These are phyloP conservation scores for Ophion ellenae DNA, from an alignment of 2,888 invertebrate genomes.

Conservation along the genomic window DNA sequence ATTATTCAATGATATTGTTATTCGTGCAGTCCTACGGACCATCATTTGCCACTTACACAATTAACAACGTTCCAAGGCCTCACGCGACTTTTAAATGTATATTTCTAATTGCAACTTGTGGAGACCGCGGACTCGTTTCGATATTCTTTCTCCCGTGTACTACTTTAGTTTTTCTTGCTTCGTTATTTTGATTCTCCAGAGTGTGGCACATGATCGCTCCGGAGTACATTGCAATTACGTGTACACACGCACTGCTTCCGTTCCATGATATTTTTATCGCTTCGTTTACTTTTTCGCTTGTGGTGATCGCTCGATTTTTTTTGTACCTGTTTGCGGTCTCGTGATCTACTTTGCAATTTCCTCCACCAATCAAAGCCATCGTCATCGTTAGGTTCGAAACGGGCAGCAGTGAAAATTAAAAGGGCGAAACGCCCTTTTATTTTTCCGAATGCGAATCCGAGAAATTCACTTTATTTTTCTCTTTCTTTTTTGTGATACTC, in stretches of 20 bases:
- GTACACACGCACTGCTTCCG: conserved; percentile 7
- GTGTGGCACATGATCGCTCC: not conserved
- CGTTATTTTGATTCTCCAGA: conserved; percentile 4
- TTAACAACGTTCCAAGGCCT: conserved; percentile 44
- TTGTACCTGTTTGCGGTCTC: not conserved
- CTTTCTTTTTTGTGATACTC: no score
- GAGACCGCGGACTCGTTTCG: not conserved
- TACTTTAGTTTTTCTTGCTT: conserved; percentile 21
- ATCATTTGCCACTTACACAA: conserved; percentile 26
- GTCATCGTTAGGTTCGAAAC: not conserved
- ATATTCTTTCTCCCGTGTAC: conserved; percentile 1
- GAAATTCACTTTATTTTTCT: no score
- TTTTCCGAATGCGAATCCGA: no score
- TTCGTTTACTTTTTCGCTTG: not conserved
- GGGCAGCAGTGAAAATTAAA: not conserved
- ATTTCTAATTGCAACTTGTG: conserved; percentile 9
- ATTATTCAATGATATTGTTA: conserved; percentile 18
- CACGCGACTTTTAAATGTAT: conserved; percentile 32
- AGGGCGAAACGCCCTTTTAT: no score
- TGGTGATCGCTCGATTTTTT: not conserved
- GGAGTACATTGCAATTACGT: conserved; percentile 6
- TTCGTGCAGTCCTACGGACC: conserved; percentile 19
- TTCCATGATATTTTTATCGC: conserved; percentile 30
- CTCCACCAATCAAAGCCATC: not conserved
- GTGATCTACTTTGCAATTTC: not conserved